A percentile compares a stretch with the other conserved stretches of the same genome.
Evolutionary conservation across 2,113 vertebrate genomes (phyloP).

Genomic region (Collichthys lucidus): DNA sequence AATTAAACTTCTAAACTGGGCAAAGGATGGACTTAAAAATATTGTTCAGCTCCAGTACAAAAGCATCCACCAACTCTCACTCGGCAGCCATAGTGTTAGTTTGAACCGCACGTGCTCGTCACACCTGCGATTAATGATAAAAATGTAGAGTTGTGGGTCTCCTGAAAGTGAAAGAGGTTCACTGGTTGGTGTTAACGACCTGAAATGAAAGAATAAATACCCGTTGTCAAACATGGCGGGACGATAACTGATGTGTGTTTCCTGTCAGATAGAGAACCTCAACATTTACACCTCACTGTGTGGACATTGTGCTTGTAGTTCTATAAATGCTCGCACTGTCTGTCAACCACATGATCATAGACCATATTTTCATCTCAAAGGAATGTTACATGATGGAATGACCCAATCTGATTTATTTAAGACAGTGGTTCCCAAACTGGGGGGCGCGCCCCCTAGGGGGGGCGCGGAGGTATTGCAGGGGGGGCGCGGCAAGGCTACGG

Average conservation of each 20-base stretch:
- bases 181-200: slow-evolving; percentile 24
- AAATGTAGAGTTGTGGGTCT: not conserved
- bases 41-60: slow-evolving; percentile 19
- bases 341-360: slow-evolving; percentile 4
- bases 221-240: slow-evolving; percentile 13
- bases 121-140: not conserved
- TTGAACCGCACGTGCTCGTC: not conserved
- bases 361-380: slow-evolving; percentile 6
- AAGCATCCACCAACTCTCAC: not conserved
- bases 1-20: not conserved
- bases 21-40: not conserved
- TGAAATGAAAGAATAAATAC: slow-evolving; percentile 51
- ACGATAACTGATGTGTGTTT: not conserved
- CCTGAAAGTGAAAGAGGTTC: slow-evolving; percentile 9
- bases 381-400: slow-evolving; percentile 27
- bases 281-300: slow-evolving; percentile 6
- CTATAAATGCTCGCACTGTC: not conserved
- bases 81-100: not conserved
- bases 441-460: too few species aligned
- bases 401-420: not conserved
- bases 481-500: too few species aligned
- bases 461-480: too few species aligned
- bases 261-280: slow-evolving; percentile 43
- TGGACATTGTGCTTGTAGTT: slow-evolving; percentile 67
- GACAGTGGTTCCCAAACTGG: too few species aligned